Evolutionary conservation across 1,140 invertebrate genomes (phyloP).

Genomic region (Panagrolaimus sp.): DNA sequence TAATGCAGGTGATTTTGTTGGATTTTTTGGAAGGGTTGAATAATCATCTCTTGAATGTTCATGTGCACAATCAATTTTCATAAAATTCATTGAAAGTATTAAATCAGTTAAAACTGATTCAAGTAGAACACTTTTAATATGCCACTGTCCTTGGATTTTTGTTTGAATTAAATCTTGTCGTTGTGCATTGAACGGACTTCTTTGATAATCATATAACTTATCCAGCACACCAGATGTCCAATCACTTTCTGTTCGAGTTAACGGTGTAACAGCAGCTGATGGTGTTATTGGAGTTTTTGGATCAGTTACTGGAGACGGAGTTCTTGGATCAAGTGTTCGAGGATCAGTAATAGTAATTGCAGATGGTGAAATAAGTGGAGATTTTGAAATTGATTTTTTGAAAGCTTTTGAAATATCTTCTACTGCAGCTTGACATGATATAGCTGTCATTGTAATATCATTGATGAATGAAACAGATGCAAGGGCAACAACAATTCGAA

Average conservation of each 20-base stretch:
- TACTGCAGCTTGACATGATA: conserved; percentile 10
- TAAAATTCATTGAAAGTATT: conserved; percentile 41
- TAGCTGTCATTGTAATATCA: conserved; percentile 25
- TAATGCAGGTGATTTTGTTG: neutral
- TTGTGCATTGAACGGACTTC: conserved; percentile 23
- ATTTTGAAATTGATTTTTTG: conserved; percentile 22
- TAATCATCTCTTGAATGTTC: conserved; percentile 14
- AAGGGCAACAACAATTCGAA: conserved; percentile 45
- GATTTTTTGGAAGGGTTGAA: neutral
- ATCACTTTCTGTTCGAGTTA: neutral
- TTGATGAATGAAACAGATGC: conserved; percentile 44
- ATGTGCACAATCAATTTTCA: conserved; percentile 22
- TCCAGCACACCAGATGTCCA: conserved; percentile 36
- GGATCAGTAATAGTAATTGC: neutral
- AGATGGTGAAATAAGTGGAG: neutral
- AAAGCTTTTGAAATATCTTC: conserved; percentile 4
- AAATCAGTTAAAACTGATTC: conserved; percentile 40
- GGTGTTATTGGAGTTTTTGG: neutral
- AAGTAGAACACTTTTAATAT: conserved; percentile 29
- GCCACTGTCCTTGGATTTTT: conserved; percentile 9
- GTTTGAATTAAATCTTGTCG: neutral
- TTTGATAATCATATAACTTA: conserved; percentile 40
- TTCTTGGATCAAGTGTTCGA: neutral
- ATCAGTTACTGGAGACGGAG: neutral
- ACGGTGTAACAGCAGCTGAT: neutral